These are phyloP conservation scores for Pipistrellus pipistrellus DNA, from an alignment of 2,797 vertebrate species.

Conservation along the genomic window DNA sequence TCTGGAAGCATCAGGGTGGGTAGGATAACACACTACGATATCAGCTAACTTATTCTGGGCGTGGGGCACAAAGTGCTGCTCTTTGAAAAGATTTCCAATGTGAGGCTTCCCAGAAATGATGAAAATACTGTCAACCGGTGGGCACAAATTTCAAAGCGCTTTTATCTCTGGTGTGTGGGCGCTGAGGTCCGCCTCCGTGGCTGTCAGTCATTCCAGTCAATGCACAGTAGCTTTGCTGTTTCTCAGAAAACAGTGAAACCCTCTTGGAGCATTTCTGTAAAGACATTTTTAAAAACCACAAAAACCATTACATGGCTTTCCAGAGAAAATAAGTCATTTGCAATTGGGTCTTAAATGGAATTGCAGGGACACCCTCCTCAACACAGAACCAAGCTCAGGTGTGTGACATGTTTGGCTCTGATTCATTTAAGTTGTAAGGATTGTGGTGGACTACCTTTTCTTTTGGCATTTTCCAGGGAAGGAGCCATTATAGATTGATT, in stretches of 20 bases:
- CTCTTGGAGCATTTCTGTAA: neutral
- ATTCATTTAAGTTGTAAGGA: neutral
- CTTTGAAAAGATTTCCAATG: constrained; percentile 23
- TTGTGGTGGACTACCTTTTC: neutral
- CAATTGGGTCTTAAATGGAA: neutral
- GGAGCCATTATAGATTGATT: neutral
- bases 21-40: neutral
- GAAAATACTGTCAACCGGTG: neutral
- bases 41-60: neutral
- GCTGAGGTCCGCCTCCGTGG: neutral
- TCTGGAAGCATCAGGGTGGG: neutral
- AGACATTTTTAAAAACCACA: neutral
- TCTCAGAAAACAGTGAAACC: constrained; percentile 6
- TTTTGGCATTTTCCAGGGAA: neutral
- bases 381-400: neutral
- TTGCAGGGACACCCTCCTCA: neutral
- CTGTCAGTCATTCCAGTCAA: constrained; percentile 10
- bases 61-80: neutral
- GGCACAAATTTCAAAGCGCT: constrained; percentile 27
- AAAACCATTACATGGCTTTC: neutral
- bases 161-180: constrained; percentile 26
- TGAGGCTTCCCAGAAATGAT: constrained; percentile 36
- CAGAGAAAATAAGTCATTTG: constrained; percentile 27
- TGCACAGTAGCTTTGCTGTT: constrained; percentile 46
- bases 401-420: neutral